These are phyloP conservation scores for Pantala flavescens DNA, from an alignment of 1,140 invertebrate species.

Conservation along the genomic window DNA sequence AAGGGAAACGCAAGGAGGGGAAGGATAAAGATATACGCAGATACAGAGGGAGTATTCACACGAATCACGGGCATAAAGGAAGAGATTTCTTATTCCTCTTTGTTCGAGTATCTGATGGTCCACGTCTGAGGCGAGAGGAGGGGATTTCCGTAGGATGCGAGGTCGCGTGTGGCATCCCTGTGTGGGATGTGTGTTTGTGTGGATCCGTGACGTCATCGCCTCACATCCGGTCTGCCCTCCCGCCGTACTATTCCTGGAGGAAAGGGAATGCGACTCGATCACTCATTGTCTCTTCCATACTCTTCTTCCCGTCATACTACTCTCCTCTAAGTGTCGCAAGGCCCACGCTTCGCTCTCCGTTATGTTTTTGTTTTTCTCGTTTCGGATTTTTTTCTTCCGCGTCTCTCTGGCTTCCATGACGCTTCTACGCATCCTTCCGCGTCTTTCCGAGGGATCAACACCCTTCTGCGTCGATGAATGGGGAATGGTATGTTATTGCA, in stretches of 20 bases:
- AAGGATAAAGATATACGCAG: background rate
- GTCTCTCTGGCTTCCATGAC: too few species aligned
- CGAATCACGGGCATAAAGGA: background rate
- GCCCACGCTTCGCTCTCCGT: too few species aligned
- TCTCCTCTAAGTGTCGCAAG: too few species aligned
- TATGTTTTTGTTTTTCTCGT: too few species aligned
- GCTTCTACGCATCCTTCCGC: too few species aligned
- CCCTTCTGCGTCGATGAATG: too few species aligned
- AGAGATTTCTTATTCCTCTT: too few species aligned
- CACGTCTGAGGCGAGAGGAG: background rate
- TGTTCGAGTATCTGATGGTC: background rate
- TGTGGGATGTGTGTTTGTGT: slow-evolving; percentile 4
- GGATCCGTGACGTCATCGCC: background rate
- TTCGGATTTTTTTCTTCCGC: too few species aligned
- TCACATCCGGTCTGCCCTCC: background rate
- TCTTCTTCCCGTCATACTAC: too few species aligned
- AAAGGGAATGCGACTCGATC: background rate
- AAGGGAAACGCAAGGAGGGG: background rate
- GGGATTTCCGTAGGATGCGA: background rate
- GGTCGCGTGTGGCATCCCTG: slow-evolving; percentile 1
- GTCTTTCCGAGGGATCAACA: too few species aligned
- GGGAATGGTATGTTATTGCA: too few species aligned
- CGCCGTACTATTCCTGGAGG: slow-evolving; percentile 2
- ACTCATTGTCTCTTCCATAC: too few species aligned
- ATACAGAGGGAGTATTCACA: background rate